Evolutionary conservation across 2,888 invertebrate genomes (phyloP).

Genomic region (Athalia rosae): DNA sequence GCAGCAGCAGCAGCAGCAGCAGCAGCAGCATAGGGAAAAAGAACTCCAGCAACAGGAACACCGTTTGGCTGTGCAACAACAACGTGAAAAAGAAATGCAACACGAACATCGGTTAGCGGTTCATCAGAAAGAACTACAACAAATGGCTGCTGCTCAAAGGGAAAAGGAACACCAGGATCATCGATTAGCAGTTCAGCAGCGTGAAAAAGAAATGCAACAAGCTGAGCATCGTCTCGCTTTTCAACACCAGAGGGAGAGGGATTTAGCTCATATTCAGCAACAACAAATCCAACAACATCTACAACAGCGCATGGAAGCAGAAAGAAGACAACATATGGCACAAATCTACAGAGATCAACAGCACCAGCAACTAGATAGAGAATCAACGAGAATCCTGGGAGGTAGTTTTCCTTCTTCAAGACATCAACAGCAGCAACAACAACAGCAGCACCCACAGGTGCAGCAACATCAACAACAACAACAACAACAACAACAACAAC

Average conservation of each 20-base stretch:
- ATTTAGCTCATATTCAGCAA: constrained; percentile 67
- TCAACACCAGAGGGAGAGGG: constrained; percentile 65
- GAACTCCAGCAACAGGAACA: constrained; percentile 56
- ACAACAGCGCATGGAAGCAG: constrained; percentile 66
- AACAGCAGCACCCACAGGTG: constrained; percentile 71
- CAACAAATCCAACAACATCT: constrained; percentile 52
- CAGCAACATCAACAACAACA: constrained; percentile 64
- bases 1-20: too few relatives aligned
- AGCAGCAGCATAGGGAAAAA: constrained; percentile 51
- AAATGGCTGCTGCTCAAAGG: constrained; percentile 60
- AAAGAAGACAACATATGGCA: constrained; percentile 67
- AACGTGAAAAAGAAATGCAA: constrained; percentile 63
- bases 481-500: constrained; percentile 58
- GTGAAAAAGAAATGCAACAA: constrained; percentile 67
- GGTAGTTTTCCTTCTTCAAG: constrained; percentile 66
- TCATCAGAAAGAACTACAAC: constrained; percentile 68
- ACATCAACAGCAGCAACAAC: constrained; percentile 63
- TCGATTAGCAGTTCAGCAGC: constrained; percentile 63
- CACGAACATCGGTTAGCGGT: constrained; percentile 64
- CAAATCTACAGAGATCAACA: constrained; percentile 67
- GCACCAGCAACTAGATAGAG: constrained; percentile 64
- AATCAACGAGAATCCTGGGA: constrained; percentile 64
- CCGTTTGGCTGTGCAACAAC: constrained; percentile 47
- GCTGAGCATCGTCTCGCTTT: constrained; percentile 62
- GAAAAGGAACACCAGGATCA: constrained; percentile 67